These are phyloP conservation scores for Pristionchus pacificus DNA, from an alignment of 1,140 invertebrate genomes.

Conservation along the genomic window DNA sequence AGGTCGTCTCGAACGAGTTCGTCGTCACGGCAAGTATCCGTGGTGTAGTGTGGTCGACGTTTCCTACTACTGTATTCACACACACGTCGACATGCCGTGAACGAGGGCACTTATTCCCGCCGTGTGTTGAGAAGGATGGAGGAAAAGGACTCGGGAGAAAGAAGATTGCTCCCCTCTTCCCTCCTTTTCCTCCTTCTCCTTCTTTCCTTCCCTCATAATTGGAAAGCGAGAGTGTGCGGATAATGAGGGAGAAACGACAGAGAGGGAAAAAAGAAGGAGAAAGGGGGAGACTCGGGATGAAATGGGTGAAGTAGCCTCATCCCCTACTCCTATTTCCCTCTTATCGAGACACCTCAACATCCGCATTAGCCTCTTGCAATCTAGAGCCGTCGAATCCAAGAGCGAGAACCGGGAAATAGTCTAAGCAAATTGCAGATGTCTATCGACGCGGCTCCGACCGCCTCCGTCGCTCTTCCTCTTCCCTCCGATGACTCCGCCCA, in stretches of 20 bases:
- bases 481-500: slow-evolving; percentile 11
- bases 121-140: no score
- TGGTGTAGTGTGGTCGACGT: no score
- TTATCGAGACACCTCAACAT: no score
- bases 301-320: no score
- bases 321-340: neutral
- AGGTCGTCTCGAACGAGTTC: slow-evolving; percentile 52
- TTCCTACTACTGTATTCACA: no score
- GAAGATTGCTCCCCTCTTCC: neutral
- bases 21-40: slow-evolving; percentile 35
- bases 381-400: no score
- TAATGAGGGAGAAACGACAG: no score
- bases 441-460: slow-evolving; percentile 13
- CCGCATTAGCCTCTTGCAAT: no score
- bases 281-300: no score
- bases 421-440: slow-evolving; percentile 36
- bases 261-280: no score
- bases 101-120: neutral
- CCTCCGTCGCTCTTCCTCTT: neutral
- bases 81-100: neutral
- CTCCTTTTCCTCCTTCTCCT: neutral
- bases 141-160: neutral
- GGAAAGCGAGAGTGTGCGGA: no score
- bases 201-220: slow-evolving; percentile 8
- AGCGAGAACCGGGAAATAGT: no score